Base-by-base conservation (phyloP, 2,888 invertebrate species). In the Agriopis aurantiaria region DNA sequence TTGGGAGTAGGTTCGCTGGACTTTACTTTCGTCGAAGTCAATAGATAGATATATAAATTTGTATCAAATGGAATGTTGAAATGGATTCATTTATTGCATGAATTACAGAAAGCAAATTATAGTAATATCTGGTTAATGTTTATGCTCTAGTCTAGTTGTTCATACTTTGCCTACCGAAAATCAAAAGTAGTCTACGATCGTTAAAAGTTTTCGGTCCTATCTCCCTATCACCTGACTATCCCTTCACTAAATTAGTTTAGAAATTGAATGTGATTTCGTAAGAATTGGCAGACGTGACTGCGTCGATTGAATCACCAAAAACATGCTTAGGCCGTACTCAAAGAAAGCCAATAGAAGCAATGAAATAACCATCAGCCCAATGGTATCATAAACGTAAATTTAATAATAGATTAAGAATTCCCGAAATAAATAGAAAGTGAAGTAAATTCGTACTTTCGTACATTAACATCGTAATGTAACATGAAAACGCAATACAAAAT, bases 381-480 rank as follows among this genome's bases (percentile, higher is more conserved):
- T 58, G 55, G 71, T 71, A 57, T 67, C 56, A 69, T 68, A 74
- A 69, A 69, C 67, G 66, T 70, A 55, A 69, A 73, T 69, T 71
- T 53, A 69, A 73, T 71, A 60, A 72, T 69, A 58, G 61, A 71
- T 74, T 55, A 62, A 64, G 43, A 65, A 69, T 53, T 62, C 46
- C 64, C 66, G 46, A n/a, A n/a, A 71, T 65, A 71, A 49, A 56
- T 69, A 72, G 74, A 76, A 76, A 76, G 73, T 65, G 58, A 61
- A 33, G 55, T 60, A 68, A 63, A 68, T 62, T 59, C 33, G 51
- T 68, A 71, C 75, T 71, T 71, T 76, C 72, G 66, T 72, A 59
- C 64, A 68, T 69, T 72, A 69, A 64, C 68, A 69, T 69, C 62
- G 69, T 75, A 80, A 81, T 74, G 75, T 81, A 81, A 62, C 64